phyloP scores from a whole-genome alignment of 2,888 invertebrate species.

The Timandra comae region DNA sequence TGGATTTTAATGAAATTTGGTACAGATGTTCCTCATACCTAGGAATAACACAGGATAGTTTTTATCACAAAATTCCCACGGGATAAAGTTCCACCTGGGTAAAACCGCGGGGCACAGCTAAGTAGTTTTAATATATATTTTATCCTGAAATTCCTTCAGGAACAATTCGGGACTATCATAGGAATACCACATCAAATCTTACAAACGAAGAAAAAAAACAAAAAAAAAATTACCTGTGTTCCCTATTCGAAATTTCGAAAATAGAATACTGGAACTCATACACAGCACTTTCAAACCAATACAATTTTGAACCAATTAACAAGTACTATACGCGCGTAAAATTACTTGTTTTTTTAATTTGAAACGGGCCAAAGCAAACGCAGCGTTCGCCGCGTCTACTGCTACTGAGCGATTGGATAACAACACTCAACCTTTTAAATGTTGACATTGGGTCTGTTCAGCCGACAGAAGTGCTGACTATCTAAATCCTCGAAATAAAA shows the following conservation, averaged over 20 bases:
- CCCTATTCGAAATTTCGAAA: conserved; percentile 6
- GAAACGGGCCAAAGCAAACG: conserved; percentile 38
- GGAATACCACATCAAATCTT: neutral
- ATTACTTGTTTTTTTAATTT: conserved; percentile 42
- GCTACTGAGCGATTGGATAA: too few relatives aligned
- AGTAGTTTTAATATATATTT: too few relatives aligned
- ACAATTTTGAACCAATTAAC: conserved; percentile 26
- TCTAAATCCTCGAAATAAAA: too few relatives aligned
- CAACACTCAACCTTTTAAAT: too few relatives aligned
- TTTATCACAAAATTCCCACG: too few relatives aligned
- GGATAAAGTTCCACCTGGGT: too few relatives aligned
- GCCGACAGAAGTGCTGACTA: too few relatives aligned
- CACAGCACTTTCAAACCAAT: conserved; percentile 21
- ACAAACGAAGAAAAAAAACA: neutral
- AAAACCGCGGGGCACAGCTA: too few relatives aligned
- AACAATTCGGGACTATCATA: neutral
- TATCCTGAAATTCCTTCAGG: neutral
- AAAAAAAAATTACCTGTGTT: conserved; percentile 3
- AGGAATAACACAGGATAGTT: too few relatives aligned
- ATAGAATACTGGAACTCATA: neutral
- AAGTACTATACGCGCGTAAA: conserved; percentile 51
- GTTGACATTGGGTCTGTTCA: too few relatives aligned
- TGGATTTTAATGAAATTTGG: too few relatives aligned
- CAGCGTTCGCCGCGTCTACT: conserved; percentile 41
- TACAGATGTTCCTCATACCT: too few relatives aligned